These are phyloP conservation scores for Bufotes viridis DNA, from an alignment of 2,797 vertebrate genomes.

Conservation along the genomic window DNA sequence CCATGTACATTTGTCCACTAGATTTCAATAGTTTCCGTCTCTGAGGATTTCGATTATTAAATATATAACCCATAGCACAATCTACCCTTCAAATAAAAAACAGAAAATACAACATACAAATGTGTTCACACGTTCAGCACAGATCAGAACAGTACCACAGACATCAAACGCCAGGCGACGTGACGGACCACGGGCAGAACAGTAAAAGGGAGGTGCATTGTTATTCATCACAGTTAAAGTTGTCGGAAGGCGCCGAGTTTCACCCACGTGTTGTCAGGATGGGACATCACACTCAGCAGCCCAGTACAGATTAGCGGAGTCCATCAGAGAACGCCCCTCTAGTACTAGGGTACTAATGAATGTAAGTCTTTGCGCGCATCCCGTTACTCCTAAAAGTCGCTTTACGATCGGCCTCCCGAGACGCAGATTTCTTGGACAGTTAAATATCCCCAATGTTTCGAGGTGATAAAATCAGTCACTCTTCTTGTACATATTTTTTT, in stretches of 20 bases:
- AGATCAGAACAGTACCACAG: constrained; percentile 34
- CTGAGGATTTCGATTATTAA: background rate
- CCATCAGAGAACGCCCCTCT: background rate
- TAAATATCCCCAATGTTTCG: constrained; percentile 45
- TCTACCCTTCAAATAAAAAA: background rate
- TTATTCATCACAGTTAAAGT: constrained; percentile 21
- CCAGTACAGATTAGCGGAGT: background rate
- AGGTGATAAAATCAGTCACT: constrained; percentile 59
- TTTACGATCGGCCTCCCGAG: background rate
- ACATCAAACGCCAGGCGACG: constrained; percentile 11
- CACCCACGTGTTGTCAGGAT: background rate
- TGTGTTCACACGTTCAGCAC: background rate
- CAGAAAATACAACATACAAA: background rate
- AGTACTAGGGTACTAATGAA: background rate
- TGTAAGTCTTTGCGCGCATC: background rate
- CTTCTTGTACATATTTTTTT: constrained; percentile 54
- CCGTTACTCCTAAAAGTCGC: background rate
- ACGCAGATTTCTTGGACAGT: constrained; percentile 16
- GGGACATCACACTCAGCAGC: background rate
- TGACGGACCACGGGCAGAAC: background rate
- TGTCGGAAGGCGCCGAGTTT: background rate
- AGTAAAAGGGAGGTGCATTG: background rate
- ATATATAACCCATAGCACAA: background rate
- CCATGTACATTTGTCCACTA: background rate
- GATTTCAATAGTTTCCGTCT: background rate